phyloP scores from a whole-genome alignment of 2,888 invertebrate species.

The Phengaris arion region DNA sequence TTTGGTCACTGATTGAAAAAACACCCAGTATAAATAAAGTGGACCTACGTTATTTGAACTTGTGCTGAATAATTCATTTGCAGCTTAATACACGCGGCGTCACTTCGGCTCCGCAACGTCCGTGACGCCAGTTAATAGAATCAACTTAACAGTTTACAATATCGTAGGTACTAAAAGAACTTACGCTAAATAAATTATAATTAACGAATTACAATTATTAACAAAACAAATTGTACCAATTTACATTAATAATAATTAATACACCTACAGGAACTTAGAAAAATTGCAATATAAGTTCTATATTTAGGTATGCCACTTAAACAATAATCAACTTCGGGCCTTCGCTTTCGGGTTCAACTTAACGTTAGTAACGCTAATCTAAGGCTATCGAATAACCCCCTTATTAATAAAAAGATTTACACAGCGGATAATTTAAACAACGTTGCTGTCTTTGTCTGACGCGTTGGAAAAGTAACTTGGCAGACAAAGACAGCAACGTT shows the following conservation, averaged over 20 bases:
- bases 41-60: conserved; percentile 78
- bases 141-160: conserved; percentile 45
- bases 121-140: conserved; percentile 6
- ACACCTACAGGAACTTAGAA: conserved; percentile 79
- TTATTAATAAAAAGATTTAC: too few species aligned
- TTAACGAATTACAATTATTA: conserved; percentile 72
- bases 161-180: conserved; percentile 46
- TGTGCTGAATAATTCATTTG: conserved; percentile 67
- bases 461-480: too few species aligned
- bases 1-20: too few species aligned
- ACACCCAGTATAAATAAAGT: conserved; percentile 53
- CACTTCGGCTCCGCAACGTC: background rate
- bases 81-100: conserved; percentile 58
- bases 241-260: conserved; percentile 71
- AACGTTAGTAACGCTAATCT: conserved; percentile 50
- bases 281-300: conserved; percentile 79
- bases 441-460: too few species aligned
- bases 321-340: conserved; percentile 51
- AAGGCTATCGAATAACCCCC: conserved; percentile 52
- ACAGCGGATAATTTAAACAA: too few species aligned
- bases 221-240: conserved; percentile 77
- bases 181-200: conserved; percentile 75
- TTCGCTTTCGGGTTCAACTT: conserved; percentile 54
- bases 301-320: conserved; percentile 79
- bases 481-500: too few species aligned